These are phyloP conservation scores for Chrysina gloriosa DNA, from an alignment of 2,888 invertebrate genomes.

Conservation along the genomic window DNA sequence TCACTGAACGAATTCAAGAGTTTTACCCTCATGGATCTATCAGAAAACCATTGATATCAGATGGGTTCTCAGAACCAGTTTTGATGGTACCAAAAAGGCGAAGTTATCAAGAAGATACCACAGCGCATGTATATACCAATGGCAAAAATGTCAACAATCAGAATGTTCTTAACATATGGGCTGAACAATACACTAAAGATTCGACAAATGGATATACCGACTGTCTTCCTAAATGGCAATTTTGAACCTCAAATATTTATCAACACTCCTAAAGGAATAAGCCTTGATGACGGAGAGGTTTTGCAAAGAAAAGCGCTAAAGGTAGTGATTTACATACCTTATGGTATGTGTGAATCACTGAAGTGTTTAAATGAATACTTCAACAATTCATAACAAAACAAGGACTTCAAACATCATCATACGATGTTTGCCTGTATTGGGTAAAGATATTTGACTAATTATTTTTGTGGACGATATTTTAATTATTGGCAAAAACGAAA, in stretches of 20 bases:
- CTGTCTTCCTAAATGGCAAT: not conserved
- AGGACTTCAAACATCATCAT: not conserved
- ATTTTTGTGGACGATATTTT: not conserved
- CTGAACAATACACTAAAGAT: not conserved
- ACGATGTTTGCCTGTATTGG: slow-evolving; percentile 10
- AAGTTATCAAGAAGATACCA: too few species aligned
- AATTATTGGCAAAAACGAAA: not conserved
- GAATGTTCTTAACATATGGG: slow-evolving; percentile 17
- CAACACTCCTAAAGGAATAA: slow-evolving; percentile 6
- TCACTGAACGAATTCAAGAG: not conserved
- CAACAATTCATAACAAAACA: not conserved
- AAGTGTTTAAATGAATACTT: not conserved
- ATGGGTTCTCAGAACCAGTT: slow-evolving; percentile 7
- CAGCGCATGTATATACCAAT: not conserved
- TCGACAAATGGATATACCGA: not conserved
- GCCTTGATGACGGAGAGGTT: too few species aligned
- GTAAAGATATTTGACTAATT: not conserved
- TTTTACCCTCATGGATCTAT: not conserved
- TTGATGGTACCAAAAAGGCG: not conserved
- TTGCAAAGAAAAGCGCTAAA: not conserved
- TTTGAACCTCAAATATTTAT: slow-evolving; percentile 9
- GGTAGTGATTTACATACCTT: not conserved
- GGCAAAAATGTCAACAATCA: slow-evolving; percentile 14
- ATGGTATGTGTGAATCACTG: not conserved
- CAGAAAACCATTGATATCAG: slow-evolving; percentile 4